Percentiles rank a stretch among this genome's conserved stretches.
Conservation (phyloP, 2,797 vertebrate genomes). For the Florisuga fusca region DNA sequence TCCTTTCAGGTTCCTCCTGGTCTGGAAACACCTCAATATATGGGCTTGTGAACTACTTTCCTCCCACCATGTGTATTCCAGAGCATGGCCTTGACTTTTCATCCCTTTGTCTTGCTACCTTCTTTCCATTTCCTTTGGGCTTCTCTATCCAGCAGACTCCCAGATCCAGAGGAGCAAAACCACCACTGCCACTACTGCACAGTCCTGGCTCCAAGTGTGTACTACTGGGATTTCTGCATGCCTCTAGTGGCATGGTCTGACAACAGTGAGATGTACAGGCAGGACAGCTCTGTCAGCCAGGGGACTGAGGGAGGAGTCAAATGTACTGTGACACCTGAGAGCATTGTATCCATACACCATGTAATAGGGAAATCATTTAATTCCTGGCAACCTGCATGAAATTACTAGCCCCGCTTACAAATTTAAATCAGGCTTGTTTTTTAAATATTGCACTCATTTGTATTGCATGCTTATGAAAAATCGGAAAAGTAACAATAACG, state of each 20-base stretch:
- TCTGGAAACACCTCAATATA: neutral
- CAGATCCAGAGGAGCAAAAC: neutral
- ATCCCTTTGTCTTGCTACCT: neutral
- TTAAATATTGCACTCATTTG: neutral
- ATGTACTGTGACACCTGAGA: rapidly evolving
- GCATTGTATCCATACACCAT: neutral
- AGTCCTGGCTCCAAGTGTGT: neutral
- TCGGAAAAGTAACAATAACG: neutral
- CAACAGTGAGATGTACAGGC: neutral
- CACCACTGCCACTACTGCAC: neutral
- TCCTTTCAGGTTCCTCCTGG: neutral
- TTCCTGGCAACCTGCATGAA: neutral
- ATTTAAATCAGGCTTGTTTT: neutral
- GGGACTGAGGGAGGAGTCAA: neutral
- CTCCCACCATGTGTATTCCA: neutral
- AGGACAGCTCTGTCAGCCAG: neutral
- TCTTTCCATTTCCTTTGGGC: neutral
- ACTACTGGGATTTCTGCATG: neutral
- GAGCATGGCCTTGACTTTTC: neutral
- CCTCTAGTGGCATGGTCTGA: neutral
- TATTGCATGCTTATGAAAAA: neutral
- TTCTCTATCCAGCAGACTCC: neutral
- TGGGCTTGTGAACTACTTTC: neutral
- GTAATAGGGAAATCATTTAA: neutral
- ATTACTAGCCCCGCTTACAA: neutral